Conservation (phyloP, 2,113 vertebrate genomes). For the Semnornis frantzii region DNA sequence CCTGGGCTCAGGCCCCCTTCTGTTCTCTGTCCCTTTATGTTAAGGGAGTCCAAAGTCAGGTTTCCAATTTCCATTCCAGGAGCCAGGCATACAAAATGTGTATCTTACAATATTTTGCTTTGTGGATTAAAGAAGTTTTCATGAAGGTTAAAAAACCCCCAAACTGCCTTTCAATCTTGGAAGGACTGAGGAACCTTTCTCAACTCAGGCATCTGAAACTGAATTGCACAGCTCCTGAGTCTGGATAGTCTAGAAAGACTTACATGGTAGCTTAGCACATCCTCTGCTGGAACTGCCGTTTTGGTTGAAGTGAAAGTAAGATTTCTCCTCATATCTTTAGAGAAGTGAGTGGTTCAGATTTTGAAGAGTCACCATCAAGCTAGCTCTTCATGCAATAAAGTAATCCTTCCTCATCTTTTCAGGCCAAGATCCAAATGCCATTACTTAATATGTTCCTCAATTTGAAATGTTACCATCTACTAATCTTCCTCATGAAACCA, state of each 20-base stretch:
- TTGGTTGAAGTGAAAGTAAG: background rate
- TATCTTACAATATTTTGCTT: background rate
- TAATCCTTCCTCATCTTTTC: background rate
- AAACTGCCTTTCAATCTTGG: background rate
- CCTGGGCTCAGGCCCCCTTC: background rate
- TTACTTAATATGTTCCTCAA: conserved; percentile 20
- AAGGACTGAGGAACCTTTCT: background rate
- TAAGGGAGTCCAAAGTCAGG: background rate
- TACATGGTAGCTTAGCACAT: background rate
- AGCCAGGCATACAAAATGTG: background rate
- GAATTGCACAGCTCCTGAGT: background rate
- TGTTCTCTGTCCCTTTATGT: background rate
- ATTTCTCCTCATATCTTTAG: background rate
- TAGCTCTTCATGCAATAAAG: background rate
- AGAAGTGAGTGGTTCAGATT: background rate
- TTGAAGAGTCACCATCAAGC: background rate
- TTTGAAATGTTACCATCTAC: conserved; percentile 49
- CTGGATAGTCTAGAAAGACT: background rate
- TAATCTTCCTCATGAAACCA: conserved; percentile 31
- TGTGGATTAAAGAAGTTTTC: background rate
- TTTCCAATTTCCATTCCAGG: background rate
- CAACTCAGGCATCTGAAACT: background rate
- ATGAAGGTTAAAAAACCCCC: background rate
- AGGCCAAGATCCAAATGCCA: conserved; percentile 1
- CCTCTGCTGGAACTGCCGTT: background rate